Conservation (phyloP, 2,113 vertebrate species). For the Ochotona princeps region DNA sequence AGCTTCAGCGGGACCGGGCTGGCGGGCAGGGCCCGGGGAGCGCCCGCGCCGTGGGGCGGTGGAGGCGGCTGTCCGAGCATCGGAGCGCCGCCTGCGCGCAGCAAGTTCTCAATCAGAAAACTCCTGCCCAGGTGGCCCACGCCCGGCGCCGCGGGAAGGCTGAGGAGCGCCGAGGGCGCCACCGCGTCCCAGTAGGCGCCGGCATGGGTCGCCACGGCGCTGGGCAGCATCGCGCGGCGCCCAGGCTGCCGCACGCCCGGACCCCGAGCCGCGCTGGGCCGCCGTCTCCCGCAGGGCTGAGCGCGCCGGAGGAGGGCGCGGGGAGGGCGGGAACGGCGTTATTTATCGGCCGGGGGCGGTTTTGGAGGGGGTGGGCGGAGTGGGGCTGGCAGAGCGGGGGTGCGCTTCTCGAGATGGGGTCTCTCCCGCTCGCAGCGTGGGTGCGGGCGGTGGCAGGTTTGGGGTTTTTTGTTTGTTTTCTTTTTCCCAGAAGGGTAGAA, state of each 20-base stretch:
- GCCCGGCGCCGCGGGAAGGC: slow-evolving; percentile 85
- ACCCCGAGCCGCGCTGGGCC: slow-evolving; percentile 8
- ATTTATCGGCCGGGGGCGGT: slow-evolving; percentile 44
- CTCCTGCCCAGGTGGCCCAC: slow-evolving; percentile 94
- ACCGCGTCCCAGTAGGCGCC: slow-evolving; percentile 86
- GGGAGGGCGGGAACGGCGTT: slow-evolving; percentile 21
- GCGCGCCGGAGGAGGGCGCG: neutral
- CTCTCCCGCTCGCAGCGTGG: too few relatives aligned
- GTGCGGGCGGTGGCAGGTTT: too few relatives aligned
- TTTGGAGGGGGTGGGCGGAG: slow-evolving; percentile 54
- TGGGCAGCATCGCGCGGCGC: slow-evolving; percentile 86
- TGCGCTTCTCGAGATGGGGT: slow-evolving; percentile 56
- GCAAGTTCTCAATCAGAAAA: slow-evolving; percentile 96
- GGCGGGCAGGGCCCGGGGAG: slow-evolving; percentile 79
- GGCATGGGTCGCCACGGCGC: slow-evolving; percentile 86
- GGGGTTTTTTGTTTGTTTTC: neutral
- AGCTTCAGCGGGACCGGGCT: slow-evolving; percentile 85
- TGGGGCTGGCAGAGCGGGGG: slow-evolving; percentile 30
- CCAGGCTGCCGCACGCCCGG: slow-evolving; percentile 23
- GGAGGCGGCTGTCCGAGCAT: slow-evolving; percentile 73
- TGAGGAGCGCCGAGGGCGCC: slow-evolving; percentile 85
- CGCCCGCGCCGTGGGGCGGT: neutral
- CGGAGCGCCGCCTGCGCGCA: slow-evolving; percentile 86
- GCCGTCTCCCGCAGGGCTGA: neutral
- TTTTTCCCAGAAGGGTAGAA: slow-evolving; percentile 86